These are phyloP conservation scores for Cheilosia vernalis DNA, from an alignment of 2,888 invertebrate genomes.

Conservation along the genomic window DNA sequence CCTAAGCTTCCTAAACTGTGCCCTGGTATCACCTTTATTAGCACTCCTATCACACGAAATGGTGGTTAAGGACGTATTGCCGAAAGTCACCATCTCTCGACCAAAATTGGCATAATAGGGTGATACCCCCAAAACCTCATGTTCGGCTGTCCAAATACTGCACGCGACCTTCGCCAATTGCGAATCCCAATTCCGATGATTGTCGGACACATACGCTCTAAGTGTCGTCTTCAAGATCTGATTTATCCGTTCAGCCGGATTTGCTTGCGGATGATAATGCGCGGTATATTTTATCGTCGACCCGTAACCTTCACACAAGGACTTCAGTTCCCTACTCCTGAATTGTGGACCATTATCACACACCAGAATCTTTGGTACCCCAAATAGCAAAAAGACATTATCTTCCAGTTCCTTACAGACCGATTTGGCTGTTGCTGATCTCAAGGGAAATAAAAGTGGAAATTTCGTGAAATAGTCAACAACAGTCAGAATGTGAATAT, in stretches of 20 bases:
- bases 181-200: slow-evolving; percentile 28
- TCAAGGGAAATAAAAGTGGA: slow-evolving; percentile 14
- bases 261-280: slow-evolving; percentile 37
- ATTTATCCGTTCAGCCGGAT: slow-evolving; percentile 13
- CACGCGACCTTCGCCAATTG: slow-evolving; percentile 24
- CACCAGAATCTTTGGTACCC: slow-evolving; percentile 8
- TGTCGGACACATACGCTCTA: slow-evolving; percentile 25
- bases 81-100: no score
- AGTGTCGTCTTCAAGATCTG: slow-evolving; percentile 21
- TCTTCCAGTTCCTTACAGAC: slow-evolving; percentile 25
- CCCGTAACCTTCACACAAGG: background rate
- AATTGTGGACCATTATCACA: slow-evolving; percentile 28
- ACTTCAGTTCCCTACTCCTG: slow-evolving; percentile 1
- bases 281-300: slow-evolving; percentile 7
- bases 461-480: slow-evolving; percentile 53
- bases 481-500: slow-evolving; percentile 32
- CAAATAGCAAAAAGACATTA: background rate
- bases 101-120: slow-evolving; percentile 17
- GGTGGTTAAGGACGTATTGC: no score
- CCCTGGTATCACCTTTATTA: no score
- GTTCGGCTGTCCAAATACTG: slow-evolving; percentile 1
- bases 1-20: no score
- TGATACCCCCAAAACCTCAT: slow-evolving; percentile 12
- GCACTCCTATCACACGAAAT: no score
- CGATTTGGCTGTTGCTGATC: slow-evolving; percentile 27